Base-by-base conservation (phyloP, 2,888 invertebrate species). In the Ryuthela nishihirai region DNA sequence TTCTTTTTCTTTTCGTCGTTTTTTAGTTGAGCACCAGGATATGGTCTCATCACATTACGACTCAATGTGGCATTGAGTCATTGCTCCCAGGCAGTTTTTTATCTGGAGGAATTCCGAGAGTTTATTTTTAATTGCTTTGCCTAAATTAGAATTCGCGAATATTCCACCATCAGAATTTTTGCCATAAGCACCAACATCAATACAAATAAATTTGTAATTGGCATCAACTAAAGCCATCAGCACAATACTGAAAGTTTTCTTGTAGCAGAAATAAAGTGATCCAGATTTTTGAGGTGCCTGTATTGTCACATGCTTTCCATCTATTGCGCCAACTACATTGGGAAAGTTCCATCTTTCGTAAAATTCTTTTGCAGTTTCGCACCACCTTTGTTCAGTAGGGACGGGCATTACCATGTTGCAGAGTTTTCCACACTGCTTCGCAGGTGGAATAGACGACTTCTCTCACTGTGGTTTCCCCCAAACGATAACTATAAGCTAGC, bases 141-240 rank as follows among this genome's bases (percentile, higher is more conserved):
- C 41, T 34, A 54, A 32, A 20, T n/a, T 12, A 1, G 39, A 54
- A 7, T 36, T 39, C 0, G 38, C 15, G 29, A 54, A 54, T 7
- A 68, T 60, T n/a, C 54, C 61, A 34, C 53, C 54, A 47, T 69
- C 67, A 48, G 58, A 45, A 17, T 52, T 46, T 23, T 62, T 32
- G 24, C 69, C 67, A 59, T 67, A 64, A 10, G 65, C 58, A 40
- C 68, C 67, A 15, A 68, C 45, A 53, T 68, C 64, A n/a, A 67
- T 41, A 25, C 55, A 60, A 26, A 56, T 49, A 38, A 67, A 68
- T 44, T 56, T 62, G 40, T 67, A 69, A 15, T 67, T 46, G 4
- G 66, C 65, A 52, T 69, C 65, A 23, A 50, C 47, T 3, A 54
- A 41, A 9, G 64, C 66, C 34, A 66, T 23, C 6, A 66, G 47